These are phyloP conservation scores for Amia ocellicauda DNA, from an alignment of 2,113 vertebrate genomes.

Conservation along the genomic window DNA sequence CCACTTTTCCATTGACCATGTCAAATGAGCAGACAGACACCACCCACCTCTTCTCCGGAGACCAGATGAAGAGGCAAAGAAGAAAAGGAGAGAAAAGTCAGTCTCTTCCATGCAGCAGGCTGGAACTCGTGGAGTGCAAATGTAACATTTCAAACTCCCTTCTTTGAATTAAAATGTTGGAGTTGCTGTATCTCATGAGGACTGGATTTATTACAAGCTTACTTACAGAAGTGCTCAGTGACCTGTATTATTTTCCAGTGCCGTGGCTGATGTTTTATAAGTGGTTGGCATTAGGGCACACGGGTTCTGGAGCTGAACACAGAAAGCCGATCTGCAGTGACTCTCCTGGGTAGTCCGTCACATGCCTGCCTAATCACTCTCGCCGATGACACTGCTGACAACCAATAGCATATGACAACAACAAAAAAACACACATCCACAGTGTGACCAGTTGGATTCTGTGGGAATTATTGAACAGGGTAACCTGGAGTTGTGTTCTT, in stretches of 20 bases:
- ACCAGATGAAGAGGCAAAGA: not conserved
- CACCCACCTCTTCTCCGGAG: not conserved
- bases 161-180: conserved; percentile 1
- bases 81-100: too few relatives aligned
- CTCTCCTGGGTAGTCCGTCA: not conserved
- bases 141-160: not conserved
- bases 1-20: not conserved
- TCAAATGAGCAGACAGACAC: not conserved
- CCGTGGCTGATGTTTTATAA: not conserved
- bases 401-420: too few relatives aligned
- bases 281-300: not conserved
- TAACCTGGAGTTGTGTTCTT: too few relatives aligned
- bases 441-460: too few relatives aligned
- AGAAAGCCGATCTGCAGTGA: too few relatives aligned
- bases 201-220: too few relatives aligned
- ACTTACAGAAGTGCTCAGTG: not conserved
- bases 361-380: not conserved
- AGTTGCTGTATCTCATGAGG: not conserved
- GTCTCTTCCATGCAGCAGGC: too few relatives aligned
- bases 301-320: not conserved
- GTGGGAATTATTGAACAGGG: too few relatives aligned
- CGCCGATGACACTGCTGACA: not conserved
- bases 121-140: too few relatives aligned
- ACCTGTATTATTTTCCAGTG: not conserved
- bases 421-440: too few relatives aligned